Percentiles rank a stretch among this genome's conserved stretches.
Evolutionary conservation across 2,113 vertebrate genomes (phyloP).

Genomic region (Patagioenas fasciata): DNA sequence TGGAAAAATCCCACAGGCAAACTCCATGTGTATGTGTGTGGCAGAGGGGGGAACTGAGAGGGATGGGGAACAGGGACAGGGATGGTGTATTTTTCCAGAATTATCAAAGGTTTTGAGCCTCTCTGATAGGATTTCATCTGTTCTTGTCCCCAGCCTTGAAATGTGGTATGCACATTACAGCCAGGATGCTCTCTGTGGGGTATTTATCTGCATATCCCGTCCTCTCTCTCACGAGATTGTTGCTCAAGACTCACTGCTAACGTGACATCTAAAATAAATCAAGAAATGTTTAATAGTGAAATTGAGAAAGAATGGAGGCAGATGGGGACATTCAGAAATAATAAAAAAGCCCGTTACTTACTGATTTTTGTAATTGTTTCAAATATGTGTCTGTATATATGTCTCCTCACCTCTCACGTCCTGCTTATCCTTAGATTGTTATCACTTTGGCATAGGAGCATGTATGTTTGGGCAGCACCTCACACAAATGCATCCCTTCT

Average conservation of each 20-base stretch:
- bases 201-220: neutral
- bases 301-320: neutral
- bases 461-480: neutral
- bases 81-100: neutral
- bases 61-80: neutral
- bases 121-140: neutral
- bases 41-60: neutral
- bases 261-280: neutral
- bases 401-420: neutral
- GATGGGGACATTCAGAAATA: neutral
- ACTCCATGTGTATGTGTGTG: neutral
- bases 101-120: neutral
- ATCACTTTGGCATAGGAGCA: neutral
- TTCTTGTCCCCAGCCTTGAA: neutral
- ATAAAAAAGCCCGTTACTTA: neutral
- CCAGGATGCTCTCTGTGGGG: neutral
- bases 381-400: neutral
- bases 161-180: neutral
- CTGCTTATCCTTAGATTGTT: neutral
- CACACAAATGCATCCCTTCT: neutral
- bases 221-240: neutral
- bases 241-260: neutral
- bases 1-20: conserved; percentile 48
- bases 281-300: neutral
- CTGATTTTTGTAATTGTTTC: neutral